Evolutionary conservation across 2,888 invertebrate species (phyloP).

Genomic region (Machimus atricapillus): DNA sequence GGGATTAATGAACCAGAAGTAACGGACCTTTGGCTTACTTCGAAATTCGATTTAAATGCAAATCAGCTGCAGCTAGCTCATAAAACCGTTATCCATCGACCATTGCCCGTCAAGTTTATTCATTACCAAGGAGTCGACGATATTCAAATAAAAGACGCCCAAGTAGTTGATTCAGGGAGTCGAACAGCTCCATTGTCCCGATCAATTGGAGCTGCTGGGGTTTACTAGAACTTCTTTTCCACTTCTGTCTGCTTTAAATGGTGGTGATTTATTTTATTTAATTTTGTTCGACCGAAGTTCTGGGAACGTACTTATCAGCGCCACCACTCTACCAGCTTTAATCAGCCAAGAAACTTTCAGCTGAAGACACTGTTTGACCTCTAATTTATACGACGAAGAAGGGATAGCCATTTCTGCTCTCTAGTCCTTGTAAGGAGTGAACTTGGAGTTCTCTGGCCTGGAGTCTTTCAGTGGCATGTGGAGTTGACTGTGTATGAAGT

Average conservation of each 20-base stretch:
- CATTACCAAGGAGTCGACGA: not conserved
- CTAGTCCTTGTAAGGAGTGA: not conserved
- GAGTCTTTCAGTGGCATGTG: not conserved
- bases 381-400: not conserved
- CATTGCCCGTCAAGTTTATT: not conserved
- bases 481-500: not conserved
- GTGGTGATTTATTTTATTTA: not conserved
- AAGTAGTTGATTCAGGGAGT: not conserved
- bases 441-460: not conserved
- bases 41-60: conserved; percentile 44
- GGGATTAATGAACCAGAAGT: conserved; percentile 41
- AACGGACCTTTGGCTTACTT: conserved; percentile 39
- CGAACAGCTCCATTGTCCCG: not conserved
- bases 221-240: not conserved
- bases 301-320: not conserved
- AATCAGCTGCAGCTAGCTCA: conserved; percentile 18
- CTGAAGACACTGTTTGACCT: not conserved
- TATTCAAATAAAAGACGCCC: not conserved
- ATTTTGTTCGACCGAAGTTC: not conserved
- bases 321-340: not conserved
- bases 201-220: not conserved
- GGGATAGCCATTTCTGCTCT: not conserved
- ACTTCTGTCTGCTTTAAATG: not conserved
- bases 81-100: not conserved
- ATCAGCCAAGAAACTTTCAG: not conserved